A percentile compares a stretch with the other conserved stretches of the same genome.
These are phyloP conservation scores for Poeciliopsis turrubarensis DNA, from an alignment of 2,113 vertebrate species.

Conservation along the genomic window DNA sequence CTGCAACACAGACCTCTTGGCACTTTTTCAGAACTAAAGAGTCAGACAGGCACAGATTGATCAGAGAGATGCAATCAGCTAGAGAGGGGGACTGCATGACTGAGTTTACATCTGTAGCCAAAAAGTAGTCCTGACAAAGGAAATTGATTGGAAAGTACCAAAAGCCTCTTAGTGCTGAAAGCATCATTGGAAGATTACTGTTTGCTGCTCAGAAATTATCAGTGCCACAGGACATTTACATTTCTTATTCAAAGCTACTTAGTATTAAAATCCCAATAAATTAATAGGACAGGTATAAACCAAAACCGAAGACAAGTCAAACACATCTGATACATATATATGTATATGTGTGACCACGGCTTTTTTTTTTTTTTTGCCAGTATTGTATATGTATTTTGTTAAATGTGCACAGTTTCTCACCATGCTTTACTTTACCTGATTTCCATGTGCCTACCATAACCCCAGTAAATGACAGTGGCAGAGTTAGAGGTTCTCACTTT, in stretches of 20 bases:
- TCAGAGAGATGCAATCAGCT: constrained; percentile 52
- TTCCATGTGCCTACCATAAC: no score
- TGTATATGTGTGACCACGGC: no score
- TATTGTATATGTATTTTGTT: no score
- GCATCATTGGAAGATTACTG: background rate
- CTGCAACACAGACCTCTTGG: constrained; percentile 9
- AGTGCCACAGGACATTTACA: background rate
- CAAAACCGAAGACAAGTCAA: background rate
- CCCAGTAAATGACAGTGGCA: no score
- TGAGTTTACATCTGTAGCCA: constrained; percentile 58
- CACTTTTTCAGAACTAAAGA: constrained; percentile 1
- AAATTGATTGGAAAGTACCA: constrained; percentile 57
- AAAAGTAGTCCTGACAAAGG: constrained; percentile 40
- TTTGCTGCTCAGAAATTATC: constrained; percentile 15
- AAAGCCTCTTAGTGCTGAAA: constrained; percentile 14
- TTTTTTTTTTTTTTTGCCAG: no score
- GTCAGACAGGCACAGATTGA: constrained; percentile 21
- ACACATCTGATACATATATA: background rate
- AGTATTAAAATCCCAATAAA: constrained; percentile 3
- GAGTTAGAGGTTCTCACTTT: no score
- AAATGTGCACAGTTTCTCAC: no score
- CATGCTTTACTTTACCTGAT: no score
- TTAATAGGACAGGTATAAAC: background rate
- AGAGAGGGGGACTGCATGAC: constrained; percentile 47
- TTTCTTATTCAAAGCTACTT: constrained; percentile 13